Evolutionary conservation across 2,113 vertebrate genomes (phyloP), one percentile per base, ranked within the genome.

Genomic region (Hippoglossus stenolepis): DNA sequence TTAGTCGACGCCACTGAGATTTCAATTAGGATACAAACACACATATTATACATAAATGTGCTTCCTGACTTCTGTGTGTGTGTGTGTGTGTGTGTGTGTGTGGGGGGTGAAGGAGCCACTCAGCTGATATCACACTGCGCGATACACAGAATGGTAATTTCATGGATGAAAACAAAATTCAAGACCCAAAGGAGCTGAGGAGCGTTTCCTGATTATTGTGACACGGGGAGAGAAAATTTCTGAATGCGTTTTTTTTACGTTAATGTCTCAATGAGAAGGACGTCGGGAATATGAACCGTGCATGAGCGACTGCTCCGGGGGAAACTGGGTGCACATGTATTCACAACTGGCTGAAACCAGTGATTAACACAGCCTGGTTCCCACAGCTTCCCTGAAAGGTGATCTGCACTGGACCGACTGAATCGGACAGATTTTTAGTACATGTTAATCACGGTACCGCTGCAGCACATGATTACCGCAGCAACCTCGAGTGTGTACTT

Each of bases 81-180:
- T n/a, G n/a, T n/a, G n/a, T n/a, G n/a, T n/a, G n/a, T n/a, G n/a
- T n/a, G n/a, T n/a, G n/a, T n/a, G n/a, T n/a, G n/a, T n/a, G n/a
- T n/a, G n/a, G n/a, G 45, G 45, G 14, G 51, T 2, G 5, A 9
- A 54, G 51, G 72, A 77, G 62, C 67, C 12, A 71, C 71, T 77
- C 69, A 67, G 57, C 60, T 38, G 58, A 69, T 66, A 69, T 80
- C 20, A 70, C 28, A 56, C 35, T 58, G 49, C 28, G 65, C 10
- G 26, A 73, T 8, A 80, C 57, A 84, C 75, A 82, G 65, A 63
- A 67, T 15, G 53, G 40, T 82, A 70, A 87, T 84, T 82, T 84
- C 85, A 87, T 69, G 75, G 85, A 56, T 78, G 68, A 65, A 69
- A 65, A 75, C 62, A 65, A 6, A 75, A 77, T 79, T 59, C 38